A percentile compares a stretch with the other conserved stretches of the same genome.
phyloP scores from a whole-genome alignment of 2,113 vertebrate genomes.

The Sapayoa aenigma region DNA sequence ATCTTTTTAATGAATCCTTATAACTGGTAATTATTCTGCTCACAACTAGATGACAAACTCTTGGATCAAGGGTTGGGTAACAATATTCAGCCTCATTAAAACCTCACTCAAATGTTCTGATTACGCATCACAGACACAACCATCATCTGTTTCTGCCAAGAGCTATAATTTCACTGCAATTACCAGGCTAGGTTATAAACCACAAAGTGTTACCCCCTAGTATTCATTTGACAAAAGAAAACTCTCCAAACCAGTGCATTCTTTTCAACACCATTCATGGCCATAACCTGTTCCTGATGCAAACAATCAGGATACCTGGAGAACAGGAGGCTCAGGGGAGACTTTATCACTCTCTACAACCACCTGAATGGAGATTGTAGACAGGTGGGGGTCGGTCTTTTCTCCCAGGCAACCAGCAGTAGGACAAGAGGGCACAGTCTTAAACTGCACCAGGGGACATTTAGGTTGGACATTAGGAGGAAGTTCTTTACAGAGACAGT shows the following conservation, averaged over 20 bases:
- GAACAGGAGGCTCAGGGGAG: too few relatives aligned
- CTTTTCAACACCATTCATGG: neutral
- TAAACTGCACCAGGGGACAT: too few relatives aligned
- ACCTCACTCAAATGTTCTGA: neutral
- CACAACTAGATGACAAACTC: neutral
- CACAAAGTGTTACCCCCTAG: neutral
- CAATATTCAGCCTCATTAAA: conserved; percentile 29
- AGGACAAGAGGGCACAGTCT: too few relatives aligned
- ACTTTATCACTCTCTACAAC: too few relatives aligned
- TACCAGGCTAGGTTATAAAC: neutral
- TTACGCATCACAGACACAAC: neutral
- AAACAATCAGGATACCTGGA: neutral
- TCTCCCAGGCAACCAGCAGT: too few relatives aligned
- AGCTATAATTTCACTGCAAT: neutral
- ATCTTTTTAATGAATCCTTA: neutral
- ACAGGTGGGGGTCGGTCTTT: too few relatives aligned
- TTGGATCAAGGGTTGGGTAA: neutral
- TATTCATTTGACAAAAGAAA: neutral
- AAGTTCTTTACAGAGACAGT: too few relatives aligned
- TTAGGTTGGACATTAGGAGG: too few relatives aligned
- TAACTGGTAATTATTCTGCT: conserved; percentile 20
- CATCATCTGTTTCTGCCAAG: neutral
- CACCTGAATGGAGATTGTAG: too few relatives aligned
- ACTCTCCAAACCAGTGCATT: neutral
- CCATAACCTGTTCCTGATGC: neutral